Percentiles rank a stretch among this genome's conserved stretches.
phyloP scores from a whole-genome alignment of 2,797 vertebrate species.

The Melanotaenia pygmaea region DNA sequence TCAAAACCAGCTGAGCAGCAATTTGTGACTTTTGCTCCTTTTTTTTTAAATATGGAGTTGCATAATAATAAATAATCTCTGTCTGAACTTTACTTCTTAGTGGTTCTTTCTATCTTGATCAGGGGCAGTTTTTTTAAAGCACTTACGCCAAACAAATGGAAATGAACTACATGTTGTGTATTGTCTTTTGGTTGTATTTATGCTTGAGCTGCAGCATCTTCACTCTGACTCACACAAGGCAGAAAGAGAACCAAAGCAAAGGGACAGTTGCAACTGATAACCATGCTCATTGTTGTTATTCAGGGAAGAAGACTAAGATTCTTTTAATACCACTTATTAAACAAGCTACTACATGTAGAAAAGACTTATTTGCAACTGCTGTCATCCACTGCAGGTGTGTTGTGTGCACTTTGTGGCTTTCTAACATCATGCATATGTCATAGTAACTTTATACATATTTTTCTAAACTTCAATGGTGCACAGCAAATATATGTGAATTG shows the following conservation, averaged over 20 bases:
- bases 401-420: background rate
- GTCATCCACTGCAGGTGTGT: background rate
- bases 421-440: background rate
- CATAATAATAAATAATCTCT: background rate
- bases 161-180: background rate
- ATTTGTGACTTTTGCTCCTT: background rate
- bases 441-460: background rate
- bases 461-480: background rate
- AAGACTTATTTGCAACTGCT: background rate
- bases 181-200: background rate
- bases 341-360: background rate
- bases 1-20: background rate
- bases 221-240: background rate
- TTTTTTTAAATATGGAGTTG: background rate
- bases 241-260: background rate
- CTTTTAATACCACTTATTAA: background rate
- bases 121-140: background rate
- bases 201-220: background rate
- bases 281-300: background rate
- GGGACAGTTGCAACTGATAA: background rate
- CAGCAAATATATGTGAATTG: background rate
- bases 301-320: background rate
- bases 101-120: background rate
- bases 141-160: background rate
- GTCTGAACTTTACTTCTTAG: background rate